Evolutionary conservation across 2,113 vertebrate genomes (phyloP), one percentile per base, ranked within the genome.

Genomic region (Pollachius pollachius): DNA sequence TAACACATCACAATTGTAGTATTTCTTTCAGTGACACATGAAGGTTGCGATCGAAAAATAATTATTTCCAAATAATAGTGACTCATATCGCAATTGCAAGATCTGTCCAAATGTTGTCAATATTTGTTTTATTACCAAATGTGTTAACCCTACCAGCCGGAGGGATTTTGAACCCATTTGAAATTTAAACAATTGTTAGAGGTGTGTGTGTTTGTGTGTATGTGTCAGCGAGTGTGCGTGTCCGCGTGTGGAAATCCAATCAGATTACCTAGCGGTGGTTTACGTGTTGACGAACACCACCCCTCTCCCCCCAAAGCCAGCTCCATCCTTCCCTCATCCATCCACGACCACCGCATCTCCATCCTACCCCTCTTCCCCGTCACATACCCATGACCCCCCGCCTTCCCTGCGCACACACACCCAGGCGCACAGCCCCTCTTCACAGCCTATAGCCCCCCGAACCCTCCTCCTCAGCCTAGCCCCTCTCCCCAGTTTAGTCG

Each of bases 221-320:
- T 68, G 27, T 57, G 23, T 62, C 21, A 59, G 25, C 74, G 68
- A 69, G 30, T 54, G 61, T 56, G 64, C 72, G 58, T 61, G 58
- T 70, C 21, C 41, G 61, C 52, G 64, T 74, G 58, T 62, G 58
- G 72, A 41, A 92, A 92, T 93, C 92, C 87, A 88, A 91, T 91
- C 90, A 91, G 90, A 93, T 92, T 90, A 91, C 81, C 76, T 19
- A 23, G 64, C 83, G 41, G 30, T 30, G 21, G 85, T 90, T 90
- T 93, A 91, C 89, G 82, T 71, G 68, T 76, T 75, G 83, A 79
- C 80, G 74, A 23, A 23, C 30, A 4, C 30, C 30, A 30, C 30
- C 30, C 30, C 30, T 3, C 30, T 78, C 74, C 18, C 78, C 80
- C 82, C 84, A 89, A 91, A 92, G 85, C 89, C 68, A 75, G 88